Evolutionary conservation across 2,888 invertebrate species (phyloP).

Genomic region (Monoplex corrugatus): DNA sequence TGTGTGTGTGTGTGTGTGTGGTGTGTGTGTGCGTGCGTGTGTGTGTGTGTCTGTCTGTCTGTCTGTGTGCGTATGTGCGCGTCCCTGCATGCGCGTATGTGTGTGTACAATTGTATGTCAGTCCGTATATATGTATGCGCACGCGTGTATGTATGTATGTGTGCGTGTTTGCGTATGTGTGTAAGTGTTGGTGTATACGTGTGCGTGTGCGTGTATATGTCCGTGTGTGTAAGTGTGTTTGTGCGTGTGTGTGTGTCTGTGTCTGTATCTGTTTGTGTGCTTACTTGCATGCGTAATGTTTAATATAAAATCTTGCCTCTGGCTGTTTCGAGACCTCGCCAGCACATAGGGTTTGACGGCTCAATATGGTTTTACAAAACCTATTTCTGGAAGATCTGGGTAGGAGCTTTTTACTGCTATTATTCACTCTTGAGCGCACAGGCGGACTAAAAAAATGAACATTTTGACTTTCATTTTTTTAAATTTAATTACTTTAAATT

Average conservation of each 20-base stretch:
- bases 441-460: too few relatives aligned
- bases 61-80: not conserved
- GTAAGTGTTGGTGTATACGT: not conserved
- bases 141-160: not conserved
- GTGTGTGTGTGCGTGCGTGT: not conserved
- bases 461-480: too few relatives aligned
- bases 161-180: not conserved
- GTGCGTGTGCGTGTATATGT: not conserved
- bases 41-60: not conserved
- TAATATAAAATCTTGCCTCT: too few relatives aligned
- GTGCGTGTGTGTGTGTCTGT: not conserved
- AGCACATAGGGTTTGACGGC: too few relatives aligned
- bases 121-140: not conserved
- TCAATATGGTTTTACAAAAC: too few relatives aligned
- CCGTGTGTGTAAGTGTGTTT: not conserved
- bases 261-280: not conserved
- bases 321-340: too few relatives aligned
- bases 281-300: not conserved
- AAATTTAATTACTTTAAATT: too few relatives aligned
- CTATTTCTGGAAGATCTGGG: too few relatives aligned
- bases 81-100: not conserved
- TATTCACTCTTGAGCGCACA: too few relatives aligned
- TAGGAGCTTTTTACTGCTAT: too few relatives aligned
- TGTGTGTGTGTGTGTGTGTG: not conserved
- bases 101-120: not conserved